Conservation (phyloP, 1,140 invertebrate genomes). For the Armadillidium nasatum region DNA sequence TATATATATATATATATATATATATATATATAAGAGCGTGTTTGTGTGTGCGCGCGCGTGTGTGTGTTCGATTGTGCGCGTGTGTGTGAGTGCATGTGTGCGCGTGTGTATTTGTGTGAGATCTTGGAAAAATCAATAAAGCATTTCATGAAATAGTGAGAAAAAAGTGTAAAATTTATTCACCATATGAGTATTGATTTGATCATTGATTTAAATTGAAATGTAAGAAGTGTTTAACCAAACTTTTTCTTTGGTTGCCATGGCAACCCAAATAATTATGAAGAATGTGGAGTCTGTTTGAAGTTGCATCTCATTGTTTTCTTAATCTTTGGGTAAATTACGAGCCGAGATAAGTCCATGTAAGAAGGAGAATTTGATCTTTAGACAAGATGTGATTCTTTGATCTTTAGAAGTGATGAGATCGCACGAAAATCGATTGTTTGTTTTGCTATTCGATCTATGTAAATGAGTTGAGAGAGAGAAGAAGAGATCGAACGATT, state of each 20-base stretch:
- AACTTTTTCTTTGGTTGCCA: background rate
- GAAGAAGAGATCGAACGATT: background rate
- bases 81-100: too few species aligned
- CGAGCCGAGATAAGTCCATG: background rate
- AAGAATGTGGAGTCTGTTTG: background rate
- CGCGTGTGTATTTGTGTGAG: too few species aligned
- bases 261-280: background rate
- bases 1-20: too few species aligned
- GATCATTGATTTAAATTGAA: too few species aligned
- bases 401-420: background rate
- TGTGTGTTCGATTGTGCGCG: too few species aligned
- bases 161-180: too few species aligned
- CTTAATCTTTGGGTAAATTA: background rate
- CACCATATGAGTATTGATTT: too few species aligned
- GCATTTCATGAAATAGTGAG: too few species aligned
- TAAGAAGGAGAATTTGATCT: slow-evolving; percentile 10
- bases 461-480: background rate
- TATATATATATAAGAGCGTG: too few species aligned
- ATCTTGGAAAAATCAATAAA: too few species aligned
- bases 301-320: slow-evolving; percentile 2
- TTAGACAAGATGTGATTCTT: slow-evolving; percentile 2
- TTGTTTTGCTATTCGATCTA: slow-evolving; percentile 5
- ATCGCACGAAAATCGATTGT: background rate
- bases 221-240: too few species aligned
- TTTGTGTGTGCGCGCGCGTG: too few species aligned